Conservation (phyloP, 2,797 vertebrate species). For the Borostomias antarcticus region DNA sequence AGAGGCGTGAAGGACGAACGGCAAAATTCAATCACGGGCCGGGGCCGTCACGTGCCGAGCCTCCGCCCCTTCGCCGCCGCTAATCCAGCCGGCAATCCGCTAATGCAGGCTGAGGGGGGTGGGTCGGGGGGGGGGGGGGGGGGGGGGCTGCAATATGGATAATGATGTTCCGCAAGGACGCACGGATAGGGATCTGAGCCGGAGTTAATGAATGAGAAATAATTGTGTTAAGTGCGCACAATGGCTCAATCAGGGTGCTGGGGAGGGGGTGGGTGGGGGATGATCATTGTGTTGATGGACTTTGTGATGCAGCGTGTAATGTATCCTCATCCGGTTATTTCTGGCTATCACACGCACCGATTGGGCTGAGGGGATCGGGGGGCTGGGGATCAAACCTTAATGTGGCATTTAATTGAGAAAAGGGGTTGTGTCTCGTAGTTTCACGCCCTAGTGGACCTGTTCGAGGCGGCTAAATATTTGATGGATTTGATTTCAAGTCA, state of each 20-base stretch:
- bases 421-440: not conserved
- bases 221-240: slow-evolving; percentile 33
- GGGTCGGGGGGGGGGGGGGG: not conserved
- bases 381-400: not conserved
- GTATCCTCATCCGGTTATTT: not conserved
- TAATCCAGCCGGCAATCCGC: slow-evolving; percentile 41
- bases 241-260: not conserved
- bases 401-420: slow-evolving; percentile 4
- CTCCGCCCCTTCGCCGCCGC: slow-evolving; percentile 8
- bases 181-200: slow-evolving; percentile 4
- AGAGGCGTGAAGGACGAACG: slow-evolving; percentile 50
- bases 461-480: not conserved
- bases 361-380: slow-evolving; percentile 1
- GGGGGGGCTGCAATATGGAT: slow-evolving; percentile 26
- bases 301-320: not conserved
- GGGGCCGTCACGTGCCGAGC: slow-evolving; percentile 5
- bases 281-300: slow-evolving; percentile 1
- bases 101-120: slow-evolving; percentile 21
- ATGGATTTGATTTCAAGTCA: not conserved
- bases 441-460: not conserved
- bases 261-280: not conserved
- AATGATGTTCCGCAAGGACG: slow-evolving; percentile 7
- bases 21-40: slow-evolving; percentile 38
- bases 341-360: not conserved
- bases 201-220: slow-evolving; percentile 22